These are phyloP conservation scores for Alces alces DNA, from an alignment of 2,113 vertebrate species.

Conservation along the genomic window DNA sequence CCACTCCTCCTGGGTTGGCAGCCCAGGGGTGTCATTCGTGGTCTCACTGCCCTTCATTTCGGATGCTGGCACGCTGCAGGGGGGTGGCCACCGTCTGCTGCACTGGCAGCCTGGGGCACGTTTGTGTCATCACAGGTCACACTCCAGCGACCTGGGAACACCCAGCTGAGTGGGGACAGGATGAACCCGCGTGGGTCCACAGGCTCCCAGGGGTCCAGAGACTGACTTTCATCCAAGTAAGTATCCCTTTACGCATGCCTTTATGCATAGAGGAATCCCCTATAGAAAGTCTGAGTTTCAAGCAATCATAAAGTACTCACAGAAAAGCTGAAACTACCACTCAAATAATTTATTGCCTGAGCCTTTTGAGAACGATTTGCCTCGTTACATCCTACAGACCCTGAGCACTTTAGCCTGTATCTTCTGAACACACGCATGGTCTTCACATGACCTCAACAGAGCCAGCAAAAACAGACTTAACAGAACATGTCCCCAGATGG, in stretches of 20 bases:
- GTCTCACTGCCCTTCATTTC: background rate
- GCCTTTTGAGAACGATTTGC: background rate
- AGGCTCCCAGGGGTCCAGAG: no score
- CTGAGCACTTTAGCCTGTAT: rapidly evolving
- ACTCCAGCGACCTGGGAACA: background rate
- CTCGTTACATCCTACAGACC: rapidly evolving
- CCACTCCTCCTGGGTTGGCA: background rate
- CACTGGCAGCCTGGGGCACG: background rate
- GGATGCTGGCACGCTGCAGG: background rate
- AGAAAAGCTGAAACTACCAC: no score
- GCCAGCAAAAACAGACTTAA: background rate
- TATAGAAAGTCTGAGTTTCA: background rate
- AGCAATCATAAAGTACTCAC: background rate
- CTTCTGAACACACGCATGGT: rapidly evolving
- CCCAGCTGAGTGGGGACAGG: background rate
- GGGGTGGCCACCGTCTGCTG: background rate
- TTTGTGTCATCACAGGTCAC: background rate
- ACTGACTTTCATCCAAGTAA: background rate
- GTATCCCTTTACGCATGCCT: background rate
- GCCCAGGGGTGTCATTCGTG: background rate
- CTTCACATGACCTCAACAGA: background rate
- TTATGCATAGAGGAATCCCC: background rate
- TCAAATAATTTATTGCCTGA: no score
- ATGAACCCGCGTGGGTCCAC: rapidly evolving
- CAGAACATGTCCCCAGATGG: rapidly evolving